Base-by-base conservation (phyloP, 2,113 vertebrate species). In the Leuciscus idus region DNA sequence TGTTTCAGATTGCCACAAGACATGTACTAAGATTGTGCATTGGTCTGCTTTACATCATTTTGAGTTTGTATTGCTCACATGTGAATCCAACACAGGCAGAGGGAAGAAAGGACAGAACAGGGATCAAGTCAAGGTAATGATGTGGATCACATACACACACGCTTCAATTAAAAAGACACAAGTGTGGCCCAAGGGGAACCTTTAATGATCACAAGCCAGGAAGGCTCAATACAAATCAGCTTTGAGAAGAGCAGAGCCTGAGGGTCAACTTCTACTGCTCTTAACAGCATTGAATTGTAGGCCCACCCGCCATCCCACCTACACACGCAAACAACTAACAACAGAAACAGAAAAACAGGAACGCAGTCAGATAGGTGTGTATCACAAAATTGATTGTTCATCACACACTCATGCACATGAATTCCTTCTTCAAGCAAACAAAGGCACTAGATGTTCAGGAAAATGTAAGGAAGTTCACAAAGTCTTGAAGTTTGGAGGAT, bases 191-290 rank as follows among this genome's bases (percentile, higher is more conserved):
- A 87, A 26, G 88, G 88, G 86, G 80, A 30, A 84, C 30, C 88
- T 84, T 59, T 87, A 87, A 89, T 89, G 88, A 87, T 89, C 80
- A 87, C 80, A 85, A 85, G 50, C 55, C 36, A 85, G 64, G 75
- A 84, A 87, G 43, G 84, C 84, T 89, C 86, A 81, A 89, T 89
- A 87, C 83, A 89, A 89, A 89, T 87, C 88, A 85, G 88, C 85
- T 89, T 87, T 87, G 80, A 87, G 86, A 87, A 79, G 80, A 85
- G 85, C 86, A 87, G 17, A 80, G 75, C 88, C 86, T 52, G 77
- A 33, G 88, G 84, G 74, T 87, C 68, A 48, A 66, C 73, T 81
- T 75, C 81, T 59, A 55, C 73, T 83, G 61, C 36, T 85, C 77
- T 75, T 70, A 84, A 88, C 64, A 68, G 57, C 5, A 76, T 46